phyloP scores from a whole-genome alignment of 2,888 invertebrate species.

The Gymnoscelis rufifasciata region DNA sequence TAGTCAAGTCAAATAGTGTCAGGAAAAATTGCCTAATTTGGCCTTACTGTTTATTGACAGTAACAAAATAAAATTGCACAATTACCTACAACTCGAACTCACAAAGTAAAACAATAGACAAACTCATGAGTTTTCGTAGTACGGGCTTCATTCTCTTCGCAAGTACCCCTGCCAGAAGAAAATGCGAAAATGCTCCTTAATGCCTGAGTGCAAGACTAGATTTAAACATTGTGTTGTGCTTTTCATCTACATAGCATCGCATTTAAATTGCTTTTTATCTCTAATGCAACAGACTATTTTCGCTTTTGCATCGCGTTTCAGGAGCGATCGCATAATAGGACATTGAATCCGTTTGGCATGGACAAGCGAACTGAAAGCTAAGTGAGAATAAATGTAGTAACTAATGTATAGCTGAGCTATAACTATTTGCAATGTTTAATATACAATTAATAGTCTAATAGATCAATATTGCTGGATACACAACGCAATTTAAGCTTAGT shows the following conservation, averaged over 20 bases:
- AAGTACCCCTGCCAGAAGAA: constrained; percentile 49
- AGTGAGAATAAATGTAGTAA: too few relatives aligned
- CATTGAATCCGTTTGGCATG: not conserved
- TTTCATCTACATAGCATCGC: constrained; percentile 29
- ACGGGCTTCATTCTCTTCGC: constrained; percentile 38
- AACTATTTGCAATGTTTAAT: too few relatives aligned
- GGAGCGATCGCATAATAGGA: not conserved
- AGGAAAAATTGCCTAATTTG: too few relatives aligned
- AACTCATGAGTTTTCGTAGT: constrained; percentile 26
- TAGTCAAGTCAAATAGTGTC: too few relatives aligned
- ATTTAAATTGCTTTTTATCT: constrained; percentile 28
- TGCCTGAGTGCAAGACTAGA: constrained; percentile 42
- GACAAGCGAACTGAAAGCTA: too few relatives aligned
- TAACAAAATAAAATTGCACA: not conserved
- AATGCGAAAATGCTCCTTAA: constrained; percentile 61
- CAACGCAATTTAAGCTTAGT: too few relatives aligned
- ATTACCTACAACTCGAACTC: not conserved
- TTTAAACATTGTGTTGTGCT: constrained; percentile 57
- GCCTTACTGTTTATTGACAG: too few relatives aligned
- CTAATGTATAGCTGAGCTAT: too few relatives aligned
- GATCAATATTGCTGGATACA: too few relatives aligned
- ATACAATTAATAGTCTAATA: too few relatives aligned
- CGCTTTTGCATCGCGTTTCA: constrained; percentile 2
- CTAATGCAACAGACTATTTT: constrained; percentile 6
- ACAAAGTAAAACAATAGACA: constrained; percentile 5